Conservation (phyloP, 2,888 invertebrate genomes). For the Mesoligia furuncula region DNA sequence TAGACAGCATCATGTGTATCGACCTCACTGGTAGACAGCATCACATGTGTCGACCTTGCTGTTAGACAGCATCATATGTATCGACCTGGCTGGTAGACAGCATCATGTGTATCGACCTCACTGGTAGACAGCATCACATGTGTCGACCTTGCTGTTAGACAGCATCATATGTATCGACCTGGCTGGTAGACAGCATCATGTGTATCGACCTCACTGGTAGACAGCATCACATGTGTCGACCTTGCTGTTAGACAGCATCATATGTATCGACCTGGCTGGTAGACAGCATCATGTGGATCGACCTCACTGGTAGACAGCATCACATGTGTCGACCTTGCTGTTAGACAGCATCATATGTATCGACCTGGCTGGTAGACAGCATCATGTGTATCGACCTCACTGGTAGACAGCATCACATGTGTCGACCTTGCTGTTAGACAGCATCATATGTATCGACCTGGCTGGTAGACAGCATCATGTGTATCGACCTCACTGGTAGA, state of each 20-base stretch:
- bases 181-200: slow-evolving; percentile 2
- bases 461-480: slow-evolving; percentile 4
- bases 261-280: slow-evolving; percentile 3
- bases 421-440: not conserved
- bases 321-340: slow-evolving; percentile 5
- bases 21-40: not conserved
- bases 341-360: too few relatives aligned
- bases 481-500: slow-evolving; percentile 7
- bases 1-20: slow-evolving; percentile 13
- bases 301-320: not conserved
- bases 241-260: not conserved
- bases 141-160: too few relatives aligned
- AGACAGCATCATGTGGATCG: too few relatives aligned
- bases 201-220: slow-evolving; percentile 5
- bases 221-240: too few relatives aligned
- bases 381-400: slow-evolving; percentile 11
- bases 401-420: slow-evolving; percentile 1
- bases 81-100: slow-evolving; percentile 1
- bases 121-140: not conserved
- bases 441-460: slow-evolving; percentile 11
- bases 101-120: slow-evolving; percentile 11
- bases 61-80: slow-evolving; percentile 2
- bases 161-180: slow-evolving; percentile 12
- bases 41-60: too few relatives aligned
- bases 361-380: not conserved